These are phyloP conservation scores for Ectobius pallidus DNA, from an alignment of 2,888 invertebrate species.

Conservation along the genomic window DNA sequence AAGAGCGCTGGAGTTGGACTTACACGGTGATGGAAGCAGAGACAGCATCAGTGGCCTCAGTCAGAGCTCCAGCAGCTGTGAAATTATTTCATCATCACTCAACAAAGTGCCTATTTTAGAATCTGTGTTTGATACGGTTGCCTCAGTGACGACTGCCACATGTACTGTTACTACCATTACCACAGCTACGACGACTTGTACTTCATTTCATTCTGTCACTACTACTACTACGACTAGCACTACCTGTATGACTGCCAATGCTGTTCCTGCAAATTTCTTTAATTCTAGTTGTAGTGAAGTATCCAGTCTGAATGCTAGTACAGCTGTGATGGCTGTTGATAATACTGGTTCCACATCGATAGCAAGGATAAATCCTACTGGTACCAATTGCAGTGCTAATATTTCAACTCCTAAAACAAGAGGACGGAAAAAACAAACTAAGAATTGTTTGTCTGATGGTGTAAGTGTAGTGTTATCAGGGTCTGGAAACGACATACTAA, in stretches of 20 bases:
- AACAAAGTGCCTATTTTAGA: slow-evolving; percentile 22
- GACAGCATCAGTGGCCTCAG: slow-evolving; percentile 47
- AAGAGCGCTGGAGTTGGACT: slow-evolving; percentile 1
- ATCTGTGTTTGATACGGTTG: background rate
- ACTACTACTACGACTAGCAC: background rate
- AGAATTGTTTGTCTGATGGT: slow-evolving; percentile 48
- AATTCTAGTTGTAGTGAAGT: too few species aligned
- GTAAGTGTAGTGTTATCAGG: background rate
- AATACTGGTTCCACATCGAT: too few species aligned
- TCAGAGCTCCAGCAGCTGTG: slow-evolving; percentile 36
- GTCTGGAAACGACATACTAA: slow-evolving; percentile 56
- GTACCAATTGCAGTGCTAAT: too few species aligned
- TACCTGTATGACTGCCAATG: slow-evolving; percentile 1
- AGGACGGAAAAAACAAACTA: slow-evolving; percentile 65
- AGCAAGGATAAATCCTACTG: too few species aligned
- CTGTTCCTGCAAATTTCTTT: background rate
- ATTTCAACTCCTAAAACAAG: too few species aligned
- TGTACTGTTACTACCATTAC: background rate
- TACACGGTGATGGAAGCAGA: slow-evolving; percentile 48
- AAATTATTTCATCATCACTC: slow-evolving; percentile 27
- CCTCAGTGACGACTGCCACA: background rate
- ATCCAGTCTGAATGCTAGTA: too few species aligned
- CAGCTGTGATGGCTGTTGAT: too few species aligned
- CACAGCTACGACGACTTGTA: slow-evolving; percentile 18
- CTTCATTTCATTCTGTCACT: background rate